Evolutionary conservation across 2,888 invertebrate species (phyloP), one percentile per base, ranked within the genome.

Genomic region (Scelioninae gen. 1): DNA sequence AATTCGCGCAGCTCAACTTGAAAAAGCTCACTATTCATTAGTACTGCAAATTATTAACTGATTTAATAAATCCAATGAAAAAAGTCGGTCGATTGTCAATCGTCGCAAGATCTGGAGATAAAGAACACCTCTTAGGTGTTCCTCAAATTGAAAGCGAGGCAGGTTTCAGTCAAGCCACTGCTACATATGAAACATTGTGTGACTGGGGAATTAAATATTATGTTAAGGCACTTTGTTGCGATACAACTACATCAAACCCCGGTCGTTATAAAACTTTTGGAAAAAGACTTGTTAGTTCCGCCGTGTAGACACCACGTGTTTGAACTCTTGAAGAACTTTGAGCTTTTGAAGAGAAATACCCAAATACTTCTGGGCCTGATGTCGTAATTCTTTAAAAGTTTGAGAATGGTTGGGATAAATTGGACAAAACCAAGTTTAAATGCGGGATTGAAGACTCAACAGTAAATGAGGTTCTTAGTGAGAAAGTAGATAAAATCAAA

Each of bases 241-340:
- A 87, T 56, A 87, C 87, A 8, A 86, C 84, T 11, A 71, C 71
- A 38, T 63, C 85, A 23, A 88, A 88, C 78, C 51, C 84, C 10
- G 88, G 84, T 11, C 74, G 56, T 23, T 10, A 60, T 23, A 85
- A 77, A 7, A n/a, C n/a, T n/a, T n/a, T n/a, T n/a, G n/a, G n/a
- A n/a, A n/a, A n/a, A n/a, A n/a, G n/a, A n/a, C n/a, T 43, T 68
- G 29, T 45, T 68, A 11, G 45, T 34, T 62, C 16, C 69, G 32
- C 51, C 86, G 9, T 89, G 86, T 58, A 58, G 71, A 34, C 81
- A 82, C 13, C 76, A 82, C 23, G 29, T 81, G 6, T 38, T 32
- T 55, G 71, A 76, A 62, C 32, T 60, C 11, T 69, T 82, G 76
- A 47, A 63, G 55, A 80, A 13, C 56, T 13, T n/a, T n/a, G n/a